Base-by-base conservation (phyloP, 2,888 invertebrate species). In the Formica aserva region DNA sequence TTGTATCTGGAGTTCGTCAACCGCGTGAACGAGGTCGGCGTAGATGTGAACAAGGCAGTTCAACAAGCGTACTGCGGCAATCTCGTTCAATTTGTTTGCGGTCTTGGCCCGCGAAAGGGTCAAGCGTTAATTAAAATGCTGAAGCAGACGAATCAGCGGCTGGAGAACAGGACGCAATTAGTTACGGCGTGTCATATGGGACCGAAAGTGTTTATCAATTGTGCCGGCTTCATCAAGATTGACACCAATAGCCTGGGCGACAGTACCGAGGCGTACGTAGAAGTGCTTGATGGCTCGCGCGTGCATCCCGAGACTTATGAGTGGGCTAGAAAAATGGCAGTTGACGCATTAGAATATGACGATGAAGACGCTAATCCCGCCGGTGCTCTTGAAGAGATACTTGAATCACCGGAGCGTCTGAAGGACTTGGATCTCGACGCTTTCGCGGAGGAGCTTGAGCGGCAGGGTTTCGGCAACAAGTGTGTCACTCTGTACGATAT, bases 261-360 rank as follows among this genome's bases (percentile, higher is more conserved):
- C 92, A 96, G 98, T 93, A 99, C 99, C 0, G 99, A 99, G 93
- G 98, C 98, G 0, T 99, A 99, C 92, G 98, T 99, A 0, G 98
- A 99, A 95, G 98, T 99, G 1, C 95, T 99, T 76, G 99, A 99
- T 93, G 99, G 99, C 0, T 99, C 99, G 0, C 96, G 99, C 91
- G 99, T 99, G 0, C 99, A 99, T 95, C 99, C 99, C 0, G 99
- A 99, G 95, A 99, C 99, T 0, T 99, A 99, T 94, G 99, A 99
- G 93, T 99, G 99, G 99, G 99, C 99, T 0, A 96, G 99, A 60
- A 99, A 99, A 95, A 99, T 99, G 99, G 99, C 99, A 0, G 99
- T 99, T 0, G 99, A 99, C 95, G 99, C 99, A 0, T 95, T 99
- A 67, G 99, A 99, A 92, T 99, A 99, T 92, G 99, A 99, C 93